Evolutionary conservation across 2,113 vertebrate genomes (phyloP).

Genomic region (Clarias gariepinus): DNA sequence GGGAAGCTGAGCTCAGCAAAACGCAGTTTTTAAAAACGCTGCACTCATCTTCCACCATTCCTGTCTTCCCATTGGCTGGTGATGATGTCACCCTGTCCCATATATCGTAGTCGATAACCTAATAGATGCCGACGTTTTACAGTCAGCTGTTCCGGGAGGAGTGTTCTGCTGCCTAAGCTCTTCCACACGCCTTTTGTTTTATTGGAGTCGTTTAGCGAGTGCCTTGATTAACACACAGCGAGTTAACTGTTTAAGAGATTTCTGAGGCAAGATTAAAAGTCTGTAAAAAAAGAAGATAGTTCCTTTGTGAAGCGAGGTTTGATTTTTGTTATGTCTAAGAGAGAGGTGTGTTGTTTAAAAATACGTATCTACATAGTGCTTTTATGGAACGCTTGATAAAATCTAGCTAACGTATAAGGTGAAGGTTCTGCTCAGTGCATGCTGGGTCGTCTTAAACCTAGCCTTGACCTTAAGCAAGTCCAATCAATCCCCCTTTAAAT

Average conservation of each 20-base stretch:
- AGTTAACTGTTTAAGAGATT: slow-evolving; percentile 47
- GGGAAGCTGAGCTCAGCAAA: slow-evolving; percentile 69
- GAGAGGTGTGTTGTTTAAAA: neutral
- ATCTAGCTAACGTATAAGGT: neutral
- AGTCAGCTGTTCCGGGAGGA: slow-evolving; percentile 64
- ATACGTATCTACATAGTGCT: neutral
- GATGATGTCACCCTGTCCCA: slow-evolving; percentile 73
- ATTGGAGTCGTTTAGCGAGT: slow-evolving; percentile 63
- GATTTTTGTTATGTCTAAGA: slow-evolving; percentile 7
- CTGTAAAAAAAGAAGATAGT: neutral
- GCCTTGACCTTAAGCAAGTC: slow-evolving; percentile 23
- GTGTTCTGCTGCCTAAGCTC: slow-evolving; percentile 62
- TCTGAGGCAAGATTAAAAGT: slow-evolving; percentile 33
- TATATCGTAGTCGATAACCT: slow-evolving; percentile 72
- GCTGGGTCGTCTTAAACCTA: neutral
- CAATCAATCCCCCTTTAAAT: neutral
- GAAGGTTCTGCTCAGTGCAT: neutral
- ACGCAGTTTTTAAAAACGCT: slow-evolving; percentile 63
- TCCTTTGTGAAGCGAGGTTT: neutral
- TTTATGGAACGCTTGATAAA: neutral
- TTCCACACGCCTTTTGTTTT: slow-evolving; percentile 56
- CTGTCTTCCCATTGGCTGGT: slow-evolving; percentile 66
- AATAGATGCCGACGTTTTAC: slow-evolving; percentile 71
- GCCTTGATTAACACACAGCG: slow-evolving; percentile 59
- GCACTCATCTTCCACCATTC: slow-evolving; percentile 50